Base-by-base conservation (phyloP, 2,113 vertebrate genomes). In the Microcebus tavaratra region DNA sequence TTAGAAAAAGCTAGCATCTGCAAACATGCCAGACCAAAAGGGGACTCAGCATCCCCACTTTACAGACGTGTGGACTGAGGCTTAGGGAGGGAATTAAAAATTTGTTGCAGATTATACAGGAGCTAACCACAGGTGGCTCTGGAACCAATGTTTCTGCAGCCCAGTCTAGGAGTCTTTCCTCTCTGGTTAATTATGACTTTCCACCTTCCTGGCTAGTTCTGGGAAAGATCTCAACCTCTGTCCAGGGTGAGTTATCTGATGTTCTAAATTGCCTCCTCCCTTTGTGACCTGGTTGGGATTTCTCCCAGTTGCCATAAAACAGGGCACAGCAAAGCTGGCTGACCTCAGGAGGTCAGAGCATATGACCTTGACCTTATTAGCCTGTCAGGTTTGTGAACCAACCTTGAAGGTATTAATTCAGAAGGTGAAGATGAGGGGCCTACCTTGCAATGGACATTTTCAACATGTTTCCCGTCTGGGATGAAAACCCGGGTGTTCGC, bases 71-170 rank as follows among this genome's bases (percentile, higher is more conserved):
- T 67, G 88, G 21, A 59, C 12, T 0, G 23, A 78, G 50, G 42
- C 1, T 12, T 23, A 27, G n/a, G 25, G 0, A n/a, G 39, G 20
- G 34, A 45, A 10, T 29, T 36, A 14, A 45, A 45, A 45, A 53
- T 27, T 59, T 73, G 57, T 20, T 55, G 21, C 73, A 27, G 1
- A n/a, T 67, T 23, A 34, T 50, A 20, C 18, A 39, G 17, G 36
- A 8, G 10, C 59, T 39, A 78, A 15, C 15, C 36, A 3, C 2
- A 1, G 4, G 39, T 2, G 14, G 5, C 20, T 45, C n/a, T 50
- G 39, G 17, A 65, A 31, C 36, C 25, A 15, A 1, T n/a, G 18
- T 59, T 61, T 57, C 80, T 92, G 7, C 8, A 2, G 70, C 78
- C 27, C 14, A 6, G n/a, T 48, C 12, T 39, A 57, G 34, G 75